Percentiles rank a stretch among this genome's conserved stretches.
Evolutionary conservation across 2,113 vertebrate species (phyloP).

Genomic region (Centropristis striata): DNA sequence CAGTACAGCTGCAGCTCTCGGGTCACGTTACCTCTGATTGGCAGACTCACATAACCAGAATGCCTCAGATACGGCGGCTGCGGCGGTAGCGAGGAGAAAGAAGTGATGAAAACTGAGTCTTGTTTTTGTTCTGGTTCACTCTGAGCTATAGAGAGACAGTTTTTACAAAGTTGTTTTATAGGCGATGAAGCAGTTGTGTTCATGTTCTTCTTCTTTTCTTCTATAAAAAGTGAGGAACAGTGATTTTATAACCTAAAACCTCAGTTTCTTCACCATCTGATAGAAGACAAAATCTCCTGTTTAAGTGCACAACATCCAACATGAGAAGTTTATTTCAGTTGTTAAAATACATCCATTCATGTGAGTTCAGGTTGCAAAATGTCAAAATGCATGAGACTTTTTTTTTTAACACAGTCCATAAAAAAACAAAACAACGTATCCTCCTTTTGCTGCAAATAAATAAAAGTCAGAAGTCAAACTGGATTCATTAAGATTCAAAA

Average conservation of each 20-base stretch:
- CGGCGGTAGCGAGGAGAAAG: not conserved
- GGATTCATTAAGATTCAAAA: not conserved
- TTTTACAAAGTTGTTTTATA: too few relatives aligned
- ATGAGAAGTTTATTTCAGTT: conserved; percentile 65
- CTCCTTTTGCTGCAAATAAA: conserved; percentile 44
- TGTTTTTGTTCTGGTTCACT: too few relatives aligned
- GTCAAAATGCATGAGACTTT: not conserved
- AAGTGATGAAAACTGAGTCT: not conserved
- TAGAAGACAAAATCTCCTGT: conserved; percentile 5
- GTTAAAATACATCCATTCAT: conserved; percentile 50
- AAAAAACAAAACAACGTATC: conserved; percentile 11
- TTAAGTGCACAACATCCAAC: conserved; percentile 62
- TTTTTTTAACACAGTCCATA: conserved; percentile 11
- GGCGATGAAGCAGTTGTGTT: too few relatives aligned
- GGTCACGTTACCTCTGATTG: not conserved
- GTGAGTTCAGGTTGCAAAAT: conserved; percentile 31
- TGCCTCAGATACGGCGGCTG: conserved; percentile 3
- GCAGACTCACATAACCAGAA: conserved; percentile 37
- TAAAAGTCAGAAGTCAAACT: conserved; percentile 27
- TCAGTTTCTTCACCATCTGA: not conserved
- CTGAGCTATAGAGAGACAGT: too few relatives aligned
- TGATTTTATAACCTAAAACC: too few relatives aligned
- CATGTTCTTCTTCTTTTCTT: too few relatives aligned
- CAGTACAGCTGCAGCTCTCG: not conserved
- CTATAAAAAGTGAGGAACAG: too few relatives aligned